Evolutionary conservation across 2,797 vertebrate genomes (phyloP), one percentile per base, ranked within the genome.

Genomic region (Sebastes hopkinsi): DNA sequence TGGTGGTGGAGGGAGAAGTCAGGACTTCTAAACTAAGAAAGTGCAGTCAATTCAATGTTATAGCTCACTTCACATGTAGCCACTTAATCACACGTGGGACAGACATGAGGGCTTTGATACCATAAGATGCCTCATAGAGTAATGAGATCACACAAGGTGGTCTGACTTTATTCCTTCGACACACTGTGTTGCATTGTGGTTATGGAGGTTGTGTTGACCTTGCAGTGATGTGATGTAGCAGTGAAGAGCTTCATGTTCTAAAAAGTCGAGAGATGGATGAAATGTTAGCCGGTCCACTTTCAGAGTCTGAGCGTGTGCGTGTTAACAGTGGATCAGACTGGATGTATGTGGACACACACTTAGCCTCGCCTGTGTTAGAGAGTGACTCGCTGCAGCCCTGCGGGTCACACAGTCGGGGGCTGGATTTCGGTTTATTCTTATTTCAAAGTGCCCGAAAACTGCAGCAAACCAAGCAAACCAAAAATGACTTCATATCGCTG

Each of bases 91-190:
- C 70, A 71, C 29, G 59, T 75, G 67, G 78, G 81, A 81, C 71
- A 83, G 60, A 85, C 70, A 67, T 58, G 85, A 92, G 89, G 91
- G 86, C 90, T 93, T 84, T 85, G 67, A 88, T 79, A 88, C 91
- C 87, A 82, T 77, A 77, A 81, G 84, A 91, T 91, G 91, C 90
- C 91, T 93, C 68, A 29, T 18, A 38, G 60, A 79, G 58, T 29
- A 23, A 50, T 32, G 34, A 74, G 72, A 81, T 82, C 86, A 81
- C 77, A 74, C 72, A 52, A 52, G 34, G 29, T 75, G 80, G 64
- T 78, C 78, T 20, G 29, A n/a, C 18, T 6, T 22, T 38, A 59
- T 54, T 46, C 58, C 20, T 77, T 29, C 71, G 16, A 62, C 38
- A 73, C 80, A 85, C 80, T 69, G 80, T 80, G 87, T 73, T 80